Evolutionary conservation across 1,140 invertebrate species (phyloP), one percentile per base, ranked within the genome.

Genomic region (Anastrepha ludens): DNA sequence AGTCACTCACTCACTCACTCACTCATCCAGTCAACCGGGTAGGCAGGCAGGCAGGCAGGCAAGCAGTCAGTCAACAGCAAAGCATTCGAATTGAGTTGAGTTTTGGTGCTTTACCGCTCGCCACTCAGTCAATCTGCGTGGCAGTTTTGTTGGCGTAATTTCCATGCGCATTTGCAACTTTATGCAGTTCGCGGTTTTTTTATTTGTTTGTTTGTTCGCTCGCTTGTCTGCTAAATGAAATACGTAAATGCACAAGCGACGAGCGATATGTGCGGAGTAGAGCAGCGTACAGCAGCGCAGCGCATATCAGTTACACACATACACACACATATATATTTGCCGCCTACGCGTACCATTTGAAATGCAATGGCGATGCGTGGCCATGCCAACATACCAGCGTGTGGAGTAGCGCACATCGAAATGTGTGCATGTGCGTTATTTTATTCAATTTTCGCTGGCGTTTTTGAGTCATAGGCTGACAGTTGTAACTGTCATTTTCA

Each of bases 401-500:
- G 64, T 11, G 9, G 64, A 67, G 29, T 67, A 29, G 64, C 20
- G 20, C 41, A 67, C 20, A 67, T 8, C 60, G 15, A 58, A 64
- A n/a, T n/a, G 44, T 11, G n/a, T 47, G 15, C 47, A 5, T 50
- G 13, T 74, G 44, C 64, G 6, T 74, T 47, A 13, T 41, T 47
- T 74, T 74, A 47, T n/a, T 20, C 41, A 58, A 58, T 20, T 55
- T 81, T 81, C 47, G 47, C 74, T 55, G 17, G 47, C 47, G 47
- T 41, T 39, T 81, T 81, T 78, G 74, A 81, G 74, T 81, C 74
- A 81, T 81, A 81, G 74, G 47, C 74, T 81, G 74, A 81, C 74
- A 81, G 74, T 81, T 81, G 74, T 81, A 81, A 81, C 74, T 81
- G 74, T 81, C 74, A 81, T 81, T 81, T 81, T 81, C 74, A 81